Evolutionary conservation across 2,888 invertebrate species (phyloP).

Genomic region (Buathra laborator): DNA sequence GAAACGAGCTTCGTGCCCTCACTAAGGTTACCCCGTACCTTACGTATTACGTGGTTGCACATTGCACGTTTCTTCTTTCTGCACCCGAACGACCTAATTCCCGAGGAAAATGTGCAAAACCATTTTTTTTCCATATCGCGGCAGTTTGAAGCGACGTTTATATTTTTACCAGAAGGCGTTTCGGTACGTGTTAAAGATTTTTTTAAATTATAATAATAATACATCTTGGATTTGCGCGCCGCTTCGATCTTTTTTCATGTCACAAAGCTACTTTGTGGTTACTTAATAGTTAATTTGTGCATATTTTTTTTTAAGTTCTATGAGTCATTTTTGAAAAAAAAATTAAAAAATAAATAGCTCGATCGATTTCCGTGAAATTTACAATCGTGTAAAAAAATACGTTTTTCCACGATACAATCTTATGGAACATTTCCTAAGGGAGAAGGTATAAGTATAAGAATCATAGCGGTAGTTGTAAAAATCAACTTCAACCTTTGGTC

Average conservation of each 20-base stretch:
- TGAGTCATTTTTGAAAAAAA: too few relatives aligned
- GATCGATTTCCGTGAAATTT: too few relatives aligned
- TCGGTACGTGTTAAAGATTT: too few relatives aligned
- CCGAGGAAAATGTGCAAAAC: slow-evolving; percentile 20
- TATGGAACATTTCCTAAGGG: not conserved
- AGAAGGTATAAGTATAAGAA: not conserved
- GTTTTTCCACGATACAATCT: not conserved
- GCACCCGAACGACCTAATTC: slow-evolving; percentile 59
- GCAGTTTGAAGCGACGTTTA: slow-evolving; percentile 27
- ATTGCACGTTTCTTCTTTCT: slow-evolving; percentile 57
- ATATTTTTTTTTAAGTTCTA: too few relatives aligned
- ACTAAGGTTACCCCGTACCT: slow-evolving; percentile 22
- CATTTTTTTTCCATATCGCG: slow-evolving; percentile 39
- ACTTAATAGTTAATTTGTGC: too few relatives aligned
- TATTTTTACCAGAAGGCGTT: too few relatives aligned
- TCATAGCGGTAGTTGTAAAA: not conserved
- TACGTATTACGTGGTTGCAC: slow-evolving; percentile 59
- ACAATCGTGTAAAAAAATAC: too few relatives aligned
- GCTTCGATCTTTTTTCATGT: not conserved
- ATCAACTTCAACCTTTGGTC: not conserved
- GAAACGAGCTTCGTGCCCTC: slow-evolving; percentile 19
- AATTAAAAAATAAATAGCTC: too few relatives aligned
- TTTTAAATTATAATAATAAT: too few relatives aligned
- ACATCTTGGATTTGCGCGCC: too few relatives aligned
- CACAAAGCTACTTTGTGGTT: too few relatives aligned